Evolutionary conservation across 2,888 invertebrate genomes (phyloP).

Genomic region (Arrhopalites spinosus): DNA sequence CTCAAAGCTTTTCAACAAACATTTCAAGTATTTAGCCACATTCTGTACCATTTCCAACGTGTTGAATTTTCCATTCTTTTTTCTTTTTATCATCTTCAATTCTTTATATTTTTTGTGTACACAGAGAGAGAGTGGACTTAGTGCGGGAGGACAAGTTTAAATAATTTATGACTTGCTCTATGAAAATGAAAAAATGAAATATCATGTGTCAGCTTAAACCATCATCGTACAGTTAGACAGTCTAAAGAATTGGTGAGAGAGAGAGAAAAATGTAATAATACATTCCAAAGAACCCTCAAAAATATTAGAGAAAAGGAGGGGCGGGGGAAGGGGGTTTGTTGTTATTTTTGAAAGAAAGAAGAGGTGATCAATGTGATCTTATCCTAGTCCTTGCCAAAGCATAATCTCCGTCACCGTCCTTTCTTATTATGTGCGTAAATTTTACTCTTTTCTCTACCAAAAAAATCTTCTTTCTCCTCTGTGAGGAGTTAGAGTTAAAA

Average conservation of each 20-base stretch:
- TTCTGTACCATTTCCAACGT: no score
- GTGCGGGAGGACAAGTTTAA: not conserved
- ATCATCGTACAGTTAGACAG: not conserved
- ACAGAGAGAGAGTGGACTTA: not conserved
- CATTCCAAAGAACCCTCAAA: not conserved
- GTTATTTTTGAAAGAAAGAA: not conserved
- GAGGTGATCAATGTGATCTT: slow-evolving; percentile 6
- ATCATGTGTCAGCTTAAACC: slow-evolving; percentile 22
- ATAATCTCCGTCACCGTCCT: not conserved
- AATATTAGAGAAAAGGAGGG: no score
- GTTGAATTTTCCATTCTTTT: not conserved
- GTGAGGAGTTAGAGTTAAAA: not conserved
- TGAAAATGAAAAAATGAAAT: slow-evolving; percentile 3
- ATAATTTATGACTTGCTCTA: slow-evolving; percentile 8
- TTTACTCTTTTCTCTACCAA: not conserved
- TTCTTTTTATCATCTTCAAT: not conserved
- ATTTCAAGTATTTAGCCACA: no score
- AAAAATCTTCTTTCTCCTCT: not conserved
- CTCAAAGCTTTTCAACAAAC: no score
- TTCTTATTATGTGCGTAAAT: not conserved
- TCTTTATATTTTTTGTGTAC: not conserved
- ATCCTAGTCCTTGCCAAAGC: not conserved
- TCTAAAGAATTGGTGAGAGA: not conserved
- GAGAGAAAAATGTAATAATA: not conserved
- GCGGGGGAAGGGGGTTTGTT: not conserved